Conservation (phyloP, 2,113 vertebrate species). For the Turnix velox region DNA sequence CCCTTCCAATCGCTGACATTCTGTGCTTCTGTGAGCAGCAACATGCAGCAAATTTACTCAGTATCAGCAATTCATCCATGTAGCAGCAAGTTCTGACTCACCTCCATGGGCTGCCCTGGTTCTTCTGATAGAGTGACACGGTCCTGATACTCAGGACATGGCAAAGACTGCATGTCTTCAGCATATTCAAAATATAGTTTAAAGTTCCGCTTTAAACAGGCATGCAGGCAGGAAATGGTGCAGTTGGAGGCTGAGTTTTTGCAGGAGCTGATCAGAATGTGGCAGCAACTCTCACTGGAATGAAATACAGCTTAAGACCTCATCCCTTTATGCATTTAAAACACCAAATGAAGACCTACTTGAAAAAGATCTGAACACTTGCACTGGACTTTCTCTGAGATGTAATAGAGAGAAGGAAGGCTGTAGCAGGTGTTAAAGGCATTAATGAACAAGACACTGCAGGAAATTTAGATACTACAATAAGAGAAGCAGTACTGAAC, state of each 20-base stretch:
- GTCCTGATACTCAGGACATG: background rate
- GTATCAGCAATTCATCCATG: rapidly evolving
- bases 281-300: background rate
- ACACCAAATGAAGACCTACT: background rate
- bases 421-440: background rate
- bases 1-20: too few relatives aligned
- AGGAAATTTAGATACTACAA: background rate
- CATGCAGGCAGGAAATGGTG: background rate
- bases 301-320: background rate
- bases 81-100: background rate
- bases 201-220: background rate
- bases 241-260: background rate
- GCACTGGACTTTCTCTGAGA: rapidly evolving
- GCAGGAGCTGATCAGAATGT: background rate
- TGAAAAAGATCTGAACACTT: background rate
- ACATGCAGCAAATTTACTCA: background rate
- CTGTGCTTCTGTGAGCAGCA: background rate
- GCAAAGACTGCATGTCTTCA: background rate
- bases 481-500: background rate
- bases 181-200: background rate
- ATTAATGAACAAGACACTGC: background rate
- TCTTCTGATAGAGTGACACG: background rate
- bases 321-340: background rate
- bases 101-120: background rate
- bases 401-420: background rate